phyloP scores from a whole-genome alignment of 1,140 invertebrate species.

The Hyles euphorbiae region DNA sequence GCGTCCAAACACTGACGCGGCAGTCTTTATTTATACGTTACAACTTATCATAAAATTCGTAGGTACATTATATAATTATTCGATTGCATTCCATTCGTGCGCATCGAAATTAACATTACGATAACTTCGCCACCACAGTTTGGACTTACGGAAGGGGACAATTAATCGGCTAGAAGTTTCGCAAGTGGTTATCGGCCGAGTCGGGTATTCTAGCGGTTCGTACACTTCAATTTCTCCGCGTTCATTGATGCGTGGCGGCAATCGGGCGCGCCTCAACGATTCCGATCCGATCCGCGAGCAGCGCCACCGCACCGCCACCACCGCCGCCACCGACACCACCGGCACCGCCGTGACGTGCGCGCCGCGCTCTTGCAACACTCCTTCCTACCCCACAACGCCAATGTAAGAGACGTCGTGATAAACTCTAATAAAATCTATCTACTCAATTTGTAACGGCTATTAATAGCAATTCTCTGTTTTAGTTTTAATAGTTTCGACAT shows the following conservation, averaged over 20 bases:
- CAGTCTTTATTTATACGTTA: background rate
- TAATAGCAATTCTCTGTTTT: constrained; percentile 7
- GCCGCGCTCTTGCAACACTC: constrained; percentile 51
- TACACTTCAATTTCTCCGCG: constrained; percentile 68
- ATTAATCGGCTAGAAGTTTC: constrained; percentile 58
- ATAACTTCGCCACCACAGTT: constrained; percentile 34
- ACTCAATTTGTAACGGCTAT: constrained; percentile 9
- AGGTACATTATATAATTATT: constrained; percentile 18
- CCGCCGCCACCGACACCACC: constrained; percentile 5
- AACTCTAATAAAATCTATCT: constrained; percentile 23
- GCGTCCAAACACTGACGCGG: no score
- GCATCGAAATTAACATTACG: constrained; percentile 37
- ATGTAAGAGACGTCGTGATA: constrained; percentile 37
- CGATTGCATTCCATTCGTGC: constrained; percentile 26
- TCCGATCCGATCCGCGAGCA: constrained; percentile 63
- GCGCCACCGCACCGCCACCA: constrained; percentile 26
- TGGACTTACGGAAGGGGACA: constrained; percentile 32
- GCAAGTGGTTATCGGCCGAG: constrained; percentile 45
- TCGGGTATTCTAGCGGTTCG: constrained; percentile 43
- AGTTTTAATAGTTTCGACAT: no score
- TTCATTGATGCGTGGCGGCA: constrained; percentile 58
- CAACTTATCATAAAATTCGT: background rate
- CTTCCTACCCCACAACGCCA: constrained; percentile 44
- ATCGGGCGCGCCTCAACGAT: constrained; percentile 66
- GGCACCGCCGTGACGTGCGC: background rate